These are phyloP conservation scores for Cheilosia vernalis DNA, from an alignment of 2,888 invertebrate species.

Conservation along the genomic window DNA sequence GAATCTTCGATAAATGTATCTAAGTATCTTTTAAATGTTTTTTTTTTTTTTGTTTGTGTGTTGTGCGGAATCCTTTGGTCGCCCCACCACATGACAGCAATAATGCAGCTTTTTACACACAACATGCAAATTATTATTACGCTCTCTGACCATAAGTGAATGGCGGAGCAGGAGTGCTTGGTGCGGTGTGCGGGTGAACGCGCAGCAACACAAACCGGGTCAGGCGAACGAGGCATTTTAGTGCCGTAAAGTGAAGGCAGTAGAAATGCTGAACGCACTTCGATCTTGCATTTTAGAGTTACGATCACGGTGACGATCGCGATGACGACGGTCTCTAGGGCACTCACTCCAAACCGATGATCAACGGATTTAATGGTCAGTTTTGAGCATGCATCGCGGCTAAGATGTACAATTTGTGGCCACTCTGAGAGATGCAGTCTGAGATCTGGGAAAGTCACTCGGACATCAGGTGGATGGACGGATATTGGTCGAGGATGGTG, in stretches of 20 bases:
- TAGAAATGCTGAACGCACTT: slow-evolving; percentile 39
- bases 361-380: slow-evolving; percentile 54
- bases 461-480: slow-evolving; percentile 42
- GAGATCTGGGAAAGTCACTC: slow-evolving; percentile 40
- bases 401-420: slow-evolving; percentile 48
- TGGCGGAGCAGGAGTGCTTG: slow-evolving; percentile 1
- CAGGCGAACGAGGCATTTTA: slow-evolving; percentile 61
- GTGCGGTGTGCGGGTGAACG: not conserved
- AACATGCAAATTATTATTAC: slow-evolving; percentile 74
- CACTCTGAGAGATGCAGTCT: slow-evolving; percentile 15
- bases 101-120: slow-evolving; percentile 73
- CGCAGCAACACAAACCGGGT: slow-evolving; percentile 56
- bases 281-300: slow-evolving; percentile 47
- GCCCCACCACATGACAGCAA: slow-evolving; percentile 62
- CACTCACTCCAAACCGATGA: slow-evolving; percentile 38
- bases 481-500: slow-evolving; percentile 13
- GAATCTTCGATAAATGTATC: slow-evolving; percentile 66
- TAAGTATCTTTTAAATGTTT: slow-evolving; percentile 70
- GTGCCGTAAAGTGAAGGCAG: slow-evolving; percentile 31
- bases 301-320: not conserved
- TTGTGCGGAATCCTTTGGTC: slow-evolving; percentile 56
- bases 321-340: slow-evolving; percentile 17
- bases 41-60: not conserved
- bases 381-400: slow-evolving; percentile 13
- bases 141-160: slow-evolving; percentile 67